Conservation (phyloP, 35 echinoderm and acorn worm species). For the Chiridota heheva region DNA sequence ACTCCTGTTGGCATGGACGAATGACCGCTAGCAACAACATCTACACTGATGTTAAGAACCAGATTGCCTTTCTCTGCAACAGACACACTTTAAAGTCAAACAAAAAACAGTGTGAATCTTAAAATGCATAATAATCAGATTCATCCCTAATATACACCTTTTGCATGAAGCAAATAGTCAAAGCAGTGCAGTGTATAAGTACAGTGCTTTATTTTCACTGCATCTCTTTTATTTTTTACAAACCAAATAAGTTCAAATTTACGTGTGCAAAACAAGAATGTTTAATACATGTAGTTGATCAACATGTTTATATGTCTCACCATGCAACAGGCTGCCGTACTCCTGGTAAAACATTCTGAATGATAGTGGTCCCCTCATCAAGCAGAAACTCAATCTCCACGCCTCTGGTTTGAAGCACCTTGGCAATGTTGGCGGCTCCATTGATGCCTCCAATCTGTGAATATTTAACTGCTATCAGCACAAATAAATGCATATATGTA, state of each 20-base stretch:
- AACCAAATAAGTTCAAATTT: not conserved
- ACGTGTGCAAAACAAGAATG: not conserved
- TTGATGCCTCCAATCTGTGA: slow-evolving; percentile 44
- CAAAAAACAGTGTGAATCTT: not conserved
- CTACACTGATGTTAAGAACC: slow-evolving; percentile 57
- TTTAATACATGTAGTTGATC: not conserved
- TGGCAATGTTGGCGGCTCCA: slow-evolving; percentile 64
- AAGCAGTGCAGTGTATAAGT: not conserved
- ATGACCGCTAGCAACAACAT: slow-evolving; percentile 73
- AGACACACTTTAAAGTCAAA: slow-evolving; percentile 48
- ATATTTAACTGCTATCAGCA: not conserved
- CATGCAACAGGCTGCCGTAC: slow-evolving; percentile 48
- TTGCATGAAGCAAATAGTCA: not conserved
- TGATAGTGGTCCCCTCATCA: slow-evolving; percentile 81
- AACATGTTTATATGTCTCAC: slow-evolving; percentile 35
- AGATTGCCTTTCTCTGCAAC: slow-evolving; percentile 81
- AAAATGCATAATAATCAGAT: not conserved
- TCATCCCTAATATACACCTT: not conserved
- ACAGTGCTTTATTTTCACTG: not conserved
- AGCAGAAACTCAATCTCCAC: slow-evolving; percentile 71
- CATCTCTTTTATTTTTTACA: not conserved
- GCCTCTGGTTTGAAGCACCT: slow-evolving; percentile 25
- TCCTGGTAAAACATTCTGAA: slow-evolving; percentile 46
- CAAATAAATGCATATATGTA: not conserved
- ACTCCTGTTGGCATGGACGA: slow-evolving; percentile 82